These are phyloP conservation scores for Drosophila mimetica DNA, from an alignment of 2,888 invertebrate species.

Conservation along the genomic window DNA sequence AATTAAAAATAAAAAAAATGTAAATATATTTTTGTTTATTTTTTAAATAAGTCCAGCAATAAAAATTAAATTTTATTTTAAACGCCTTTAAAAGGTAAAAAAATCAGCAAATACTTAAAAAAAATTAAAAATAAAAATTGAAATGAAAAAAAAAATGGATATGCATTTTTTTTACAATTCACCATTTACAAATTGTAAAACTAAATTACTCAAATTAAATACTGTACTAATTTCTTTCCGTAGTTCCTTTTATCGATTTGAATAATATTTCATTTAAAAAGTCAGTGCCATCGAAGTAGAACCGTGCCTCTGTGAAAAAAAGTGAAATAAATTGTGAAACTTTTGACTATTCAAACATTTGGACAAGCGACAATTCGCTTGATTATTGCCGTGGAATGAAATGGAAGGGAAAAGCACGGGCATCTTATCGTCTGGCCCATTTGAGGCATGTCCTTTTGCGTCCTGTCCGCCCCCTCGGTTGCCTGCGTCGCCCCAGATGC, in stretches of 20 bases:
- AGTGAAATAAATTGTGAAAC: conserved; percentile 34
- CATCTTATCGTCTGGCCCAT: conserved; percentile 43
- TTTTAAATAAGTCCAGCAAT: no score
- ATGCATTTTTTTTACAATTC: no score
- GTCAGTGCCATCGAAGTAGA: background rate
- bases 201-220: no score
- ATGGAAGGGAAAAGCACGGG: conserved; percentile 13
- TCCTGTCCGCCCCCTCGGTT: conserved; percentile 5
- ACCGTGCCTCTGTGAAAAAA: background rate
- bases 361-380: conserved; percentile 78
- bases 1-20: no score
- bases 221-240: background rate
- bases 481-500: background rate
- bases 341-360: conserved; percentile 63
- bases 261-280: background rate
- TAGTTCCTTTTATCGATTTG: background rate
- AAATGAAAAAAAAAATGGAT: no score
- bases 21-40: no score
- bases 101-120: no score
- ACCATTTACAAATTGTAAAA: no score
- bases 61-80: no score
- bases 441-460: conserved; percentile 35
- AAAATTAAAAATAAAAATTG: no score
- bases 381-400: conserved; percentile 62
- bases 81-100: no score